Base-by-base conservation (phyloP, 1,140 invertebrate species). In the Drosophila ironensis region DNA sequence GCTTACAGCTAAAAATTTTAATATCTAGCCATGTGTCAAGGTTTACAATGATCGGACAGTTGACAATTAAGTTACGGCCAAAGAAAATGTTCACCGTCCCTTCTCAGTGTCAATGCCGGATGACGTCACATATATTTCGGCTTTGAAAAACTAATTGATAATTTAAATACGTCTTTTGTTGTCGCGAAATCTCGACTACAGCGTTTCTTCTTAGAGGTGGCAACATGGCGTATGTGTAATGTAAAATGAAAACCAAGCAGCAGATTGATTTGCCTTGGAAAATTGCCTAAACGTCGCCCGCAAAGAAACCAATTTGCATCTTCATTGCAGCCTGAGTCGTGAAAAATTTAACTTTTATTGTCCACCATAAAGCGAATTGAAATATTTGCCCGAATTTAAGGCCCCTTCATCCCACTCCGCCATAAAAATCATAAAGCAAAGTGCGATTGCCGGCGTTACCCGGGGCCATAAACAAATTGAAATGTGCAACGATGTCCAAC, bases 391-490 rank as follows among this genome's bases (percentile, higher is more conserved):
- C 35, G 28, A 59, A 53, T 81, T 72, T 35, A 52, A 69, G 24
- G 57, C 28, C 48, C 24, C 20, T 9, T 57, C 28, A n/a, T n/a
- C 8, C 28, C 33, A 38, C 20, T 17, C 40, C 46, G 5, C 20
- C 52, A 66, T 72, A 46, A 48, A 84, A 70, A 69, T 69, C 72
- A 77, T 81, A 76, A 63, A 68, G 37, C 51, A 67, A 52, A 63
- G 25, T 25, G 24, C 56, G 56, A 63, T 40, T 28, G 60, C 42
- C 51, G 30, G 30, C 24, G 56, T 22, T 27, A 35, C 33, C 12
- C 56, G 33, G n/a, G 41, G 57, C 57, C 73, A 82, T 82, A 78
- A 82, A 82, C 78, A 82, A 84, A 82, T 82, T 84, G 77, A 84
- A 82, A 64, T 78, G 60, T 63, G 57, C 78, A 77, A 37, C 67